Evolutionary conservation across 2,888 invertebrate species (phyloP), one percentile per base, ranked within the genome.

Genomic region (Neuroscelio doddi): DNA sequence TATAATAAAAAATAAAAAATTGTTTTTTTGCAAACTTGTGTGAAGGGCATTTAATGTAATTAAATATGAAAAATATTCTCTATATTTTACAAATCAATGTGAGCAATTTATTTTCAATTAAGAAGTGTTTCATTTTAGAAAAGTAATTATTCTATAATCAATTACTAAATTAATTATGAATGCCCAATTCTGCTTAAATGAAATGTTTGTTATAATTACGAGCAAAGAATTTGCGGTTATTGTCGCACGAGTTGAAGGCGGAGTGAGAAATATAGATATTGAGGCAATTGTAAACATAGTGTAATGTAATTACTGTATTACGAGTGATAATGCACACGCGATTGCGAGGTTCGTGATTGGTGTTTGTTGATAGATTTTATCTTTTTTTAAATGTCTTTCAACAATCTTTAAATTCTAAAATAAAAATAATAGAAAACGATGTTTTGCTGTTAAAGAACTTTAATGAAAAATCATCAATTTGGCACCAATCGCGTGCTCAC

Each of bases 251-350:
- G 9, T 27, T 41, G 32, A 26, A 32, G 32, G 30, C 10, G 38
- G 36, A 52, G 65, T 71, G 68, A 71, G 62, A 62, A 62, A 63
- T 70, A 71, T 72, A 71, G 71, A 73, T 75, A 75, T 52, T 71
- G 67, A 74, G 68, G 75, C 75, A 75, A 72, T 74, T 69, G 71
- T 73, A 73, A 75, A 74, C 74, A 76, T 69, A 76, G 70, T 74
- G 75, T 79, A 77, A 73, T 73, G 75, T 72, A 76, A 76, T 77
- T 72, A 72, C 38, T 73, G 68, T 72, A 70, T 70, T 68, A 71
- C 52, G 64, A 70, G 70, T 70, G 56, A 73, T 72, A 38, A 72
- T 70, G 73, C 71, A 64, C 66, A 67, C 34, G 70, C 62, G 61
- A 69, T 56, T 64, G 47, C 51, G 59, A 66, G 26, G 32, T 49